A percentile compares a stretch with the other conserved stretches of the same genome.
These are phyloP conservation scores for Conus betulinus DNA, from an alignment of 1,140 invertebrate species.

Conservation along the genomic window DNA sequence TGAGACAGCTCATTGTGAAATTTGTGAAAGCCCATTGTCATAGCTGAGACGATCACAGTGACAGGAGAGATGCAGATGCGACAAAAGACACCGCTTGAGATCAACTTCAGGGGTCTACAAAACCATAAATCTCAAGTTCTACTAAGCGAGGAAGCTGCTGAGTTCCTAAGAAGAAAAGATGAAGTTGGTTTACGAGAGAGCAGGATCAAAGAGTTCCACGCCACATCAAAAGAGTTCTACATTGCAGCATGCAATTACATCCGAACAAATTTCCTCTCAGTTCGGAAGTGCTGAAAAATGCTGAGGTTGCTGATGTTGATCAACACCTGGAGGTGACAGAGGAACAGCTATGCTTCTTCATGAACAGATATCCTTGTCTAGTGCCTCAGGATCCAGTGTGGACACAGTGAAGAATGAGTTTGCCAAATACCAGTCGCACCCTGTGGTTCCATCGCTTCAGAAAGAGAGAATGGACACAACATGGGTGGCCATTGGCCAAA, in stretches of 20 bases:
- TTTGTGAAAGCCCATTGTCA: slow-evolving; percentile 36
- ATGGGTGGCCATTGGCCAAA: slow-evolving; percentile 36
- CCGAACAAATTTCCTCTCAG: slow-evolving; percentile 32
- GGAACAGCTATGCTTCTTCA: slow-evolving; percentile 27
- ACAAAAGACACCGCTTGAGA: neutral
- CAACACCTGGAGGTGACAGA: neutral
- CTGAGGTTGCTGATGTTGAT: slow-evolving; percentile 42
- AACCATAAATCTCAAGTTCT: neutral
- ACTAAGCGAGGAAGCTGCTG: neutral
- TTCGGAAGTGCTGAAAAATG: slow-evolving; percentile 33
- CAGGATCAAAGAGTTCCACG: neutral
- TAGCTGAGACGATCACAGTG: neutral
- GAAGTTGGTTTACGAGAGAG: neutral
- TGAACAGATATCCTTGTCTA: slow-evolving; percentile 38
- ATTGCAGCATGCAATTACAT: neutral
- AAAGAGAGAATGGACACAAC: slow-evolving; percentile 35
- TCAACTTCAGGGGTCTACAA: neutral
- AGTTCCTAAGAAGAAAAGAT: neutral
- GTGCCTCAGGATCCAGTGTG: neutral
- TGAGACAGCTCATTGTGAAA: slow-evolving; percentile 35
- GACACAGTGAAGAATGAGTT: slow-evolving; percentile 31
- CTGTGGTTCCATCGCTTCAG: neutral
- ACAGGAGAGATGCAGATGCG: neutral
- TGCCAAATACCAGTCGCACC: neutral
- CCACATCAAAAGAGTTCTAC: neutral